Base-by-base conservation (phyloP, 2,888 invertebrate genomes). In the Schizotus pectinicornis region DNA sequence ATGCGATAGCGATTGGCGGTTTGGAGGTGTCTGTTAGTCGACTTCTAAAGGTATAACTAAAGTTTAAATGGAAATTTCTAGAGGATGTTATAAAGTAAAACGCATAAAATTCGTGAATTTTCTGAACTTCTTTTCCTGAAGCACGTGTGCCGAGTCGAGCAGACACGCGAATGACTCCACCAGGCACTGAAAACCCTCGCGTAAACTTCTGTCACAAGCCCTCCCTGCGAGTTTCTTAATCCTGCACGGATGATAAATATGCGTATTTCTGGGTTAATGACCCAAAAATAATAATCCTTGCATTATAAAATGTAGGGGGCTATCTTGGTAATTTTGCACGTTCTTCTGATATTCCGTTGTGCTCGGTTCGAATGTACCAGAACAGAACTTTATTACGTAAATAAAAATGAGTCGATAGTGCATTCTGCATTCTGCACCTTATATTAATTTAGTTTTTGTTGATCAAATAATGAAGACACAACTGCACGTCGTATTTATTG, bases 111-210 rank as follows among this genome's bases (percentile, higher is more conserved):
- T 34, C 39, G 33, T 46, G 34, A 39, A 51, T 57, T 43, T 43
- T n/a, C 30, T 43, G 22, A 43, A 43, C n/a, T 30, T 30, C 31
- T 43, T 43, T 42, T 52, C 30, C 34, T 13, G 52, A 14, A 7
- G 36, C 36, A 45, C 30, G 45, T 45, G 45, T 33, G 45, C 30
- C 45, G 45, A 45, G 33, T 12, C 11, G 13, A 31, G 14, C n/a
- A 45, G 34, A 53, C 60, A 60, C 60, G 60, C 60, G 52, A 60
- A 56, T 60, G 56, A 49, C 60, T 56, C 52, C 31, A 36, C 60
- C 60, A 56, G 60, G 60, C 36, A 60, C 60, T 14, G 53, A 37
- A 47, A 46, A 31, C 59, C 58, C 45, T 36, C 33, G 31, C 34
- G 5, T 39, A 35, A 52, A 47, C 30, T 54, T 49, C 54, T 50